phyloP scores from a whole-genome alignment of 1,140 invertebrate species.

The Anthonomus grandis region DNA sequence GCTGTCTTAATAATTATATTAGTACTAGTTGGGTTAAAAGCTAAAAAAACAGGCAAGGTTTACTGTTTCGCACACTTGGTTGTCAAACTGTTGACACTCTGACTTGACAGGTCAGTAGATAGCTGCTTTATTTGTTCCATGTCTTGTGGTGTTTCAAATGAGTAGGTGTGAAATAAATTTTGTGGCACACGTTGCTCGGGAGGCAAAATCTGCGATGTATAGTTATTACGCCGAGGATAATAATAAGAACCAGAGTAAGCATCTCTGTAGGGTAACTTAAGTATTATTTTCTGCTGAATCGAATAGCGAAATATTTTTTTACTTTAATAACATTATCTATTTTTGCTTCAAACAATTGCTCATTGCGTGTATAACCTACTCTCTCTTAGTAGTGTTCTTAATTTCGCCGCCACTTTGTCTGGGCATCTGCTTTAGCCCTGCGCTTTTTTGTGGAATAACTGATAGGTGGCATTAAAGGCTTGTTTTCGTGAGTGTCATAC shows the following conservation, averaged over 20 bases:
- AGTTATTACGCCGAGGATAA: background rate
- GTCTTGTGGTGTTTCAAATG: constrained; percentile 1
- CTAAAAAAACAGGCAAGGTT: background rate
- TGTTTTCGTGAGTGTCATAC: constrained; percentile 6
- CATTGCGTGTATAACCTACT: constrained; percentile 7
- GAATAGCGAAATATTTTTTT: constrained; percentile 5
- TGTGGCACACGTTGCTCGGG: background rate
- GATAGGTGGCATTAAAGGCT: background rate
- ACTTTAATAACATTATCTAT: constrained; percentile 8
- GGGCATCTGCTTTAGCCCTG: background rate
- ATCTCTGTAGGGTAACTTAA: constrained; percentile 9
- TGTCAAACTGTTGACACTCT: background rate
- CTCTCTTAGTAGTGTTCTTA: constrained; percentile 8
- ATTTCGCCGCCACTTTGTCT: background rate
- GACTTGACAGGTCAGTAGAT: background rate
- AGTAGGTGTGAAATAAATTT: background rate
- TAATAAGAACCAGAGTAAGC: constrained; percentile 3
- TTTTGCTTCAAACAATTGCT: constrained; percentile 2
- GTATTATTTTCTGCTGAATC: constrained; percentile 5
- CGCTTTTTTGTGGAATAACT: background rate
- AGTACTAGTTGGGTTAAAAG: background rate
- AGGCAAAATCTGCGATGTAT: background rate
- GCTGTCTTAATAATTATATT: background rate
- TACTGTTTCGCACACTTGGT: background rate
- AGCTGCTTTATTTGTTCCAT: background rate